Conservation (phyloP, 2,888 invertebrate genomes). For the Petrolisthes manimaculis region DNA sequence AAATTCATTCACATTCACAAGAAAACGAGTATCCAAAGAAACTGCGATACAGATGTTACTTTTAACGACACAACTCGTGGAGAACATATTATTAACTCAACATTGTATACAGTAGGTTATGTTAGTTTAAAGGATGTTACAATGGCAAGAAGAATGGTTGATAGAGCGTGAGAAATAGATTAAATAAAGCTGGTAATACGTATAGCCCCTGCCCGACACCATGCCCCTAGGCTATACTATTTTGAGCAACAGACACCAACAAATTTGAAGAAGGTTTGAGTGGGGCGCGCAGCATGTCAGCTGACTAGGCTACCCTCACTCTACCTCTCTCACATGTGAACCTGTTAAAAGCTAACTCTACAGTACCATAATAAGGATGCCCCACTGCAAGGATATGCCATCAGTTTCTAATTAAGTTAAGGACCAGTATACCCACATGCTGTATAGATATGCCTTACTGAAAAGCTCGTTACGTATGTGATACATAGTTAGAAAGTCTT, state of each 20-base stretch:
- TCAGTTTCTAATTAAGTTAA: neutral
- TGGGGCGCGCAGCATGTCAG: conserved; percentile 41
- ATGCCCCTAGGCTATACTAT: conserved; percentile 46
- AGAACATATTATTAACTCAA: neutral
- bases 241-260: conserved; percentile 35
- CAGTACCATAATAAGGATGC: too few relatives aligned
- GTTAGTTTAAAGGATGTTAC: neutral
- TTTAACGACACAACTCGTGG: too few relatives aligned
- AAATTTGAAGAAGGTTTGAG: conserved; percentile 15
- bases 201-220: neutral
- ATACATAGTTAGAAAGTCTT: conserved; percentile 44
- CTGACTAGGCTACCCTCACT: conserved; percentile 41
- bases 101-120: neutral
- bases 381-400: neutral
- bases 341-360: neutral
- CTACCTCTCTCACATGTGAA: conserved; percentile 13
- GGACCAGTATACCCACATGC: conserved; percentile 11
- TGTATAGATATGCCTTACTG: conserved; percentile 10
- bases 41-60: too few relatives aligned
- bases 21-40: too few relatives aligned
- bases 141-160: neutral
- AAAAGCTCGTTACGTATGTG: conserved; percentile 20
- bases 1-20: too few relatives aligned
- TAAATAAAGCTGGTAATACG: neutral
- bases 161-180: neutral